Base-by-base conservation (phyloP, 2,113 vertebrate species). In the Donacobius atricapilla region DNA sequence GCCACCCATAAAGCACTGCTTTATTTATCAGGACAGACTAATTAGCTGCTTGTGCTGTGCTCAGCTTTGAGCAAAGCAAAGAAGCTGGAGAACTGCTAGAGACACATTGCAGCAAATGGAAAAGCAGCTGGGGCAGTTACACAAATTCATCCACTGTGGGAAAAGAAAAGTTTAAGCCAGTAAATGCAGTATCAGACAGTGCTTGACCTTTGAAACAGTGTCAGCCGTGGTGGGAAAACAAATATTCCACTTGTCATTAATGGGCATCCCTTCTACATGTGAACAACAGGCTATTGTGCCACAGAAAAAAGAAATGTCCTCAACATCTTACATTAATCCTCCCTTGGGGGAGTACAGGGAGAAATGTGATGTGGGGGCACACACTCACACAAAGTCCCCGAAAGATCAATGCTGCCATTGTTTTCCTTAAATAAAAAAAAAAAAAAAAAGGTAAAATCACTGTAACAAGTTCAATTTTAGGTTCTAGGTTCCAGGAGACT, bases 191-290 rank as follows among this genome's bases (percentile, higher is more conserved):
- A 96, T 93, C 60, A 60, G 95, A 97, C 97, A 94, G 94, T 95
- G 97, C 91, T 94, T 97, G 98, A 98, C 98, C 98, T 98, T 96
- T 94, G 77, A 90, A 96, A 95, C 96, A 91, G 94, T 96, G 97
- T 97, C 98, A 96, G 94, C 65, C 96, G 95, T 27, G 97, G 97
- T 98, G 98, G 98, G 98, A 98, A 98, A 98, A 98, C 97, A 98
- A 98, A 98, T 95, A 98, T 88, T 96, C 93, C 63, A 87, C 80
- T 98, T 93, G 95, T 95, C 93, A 91, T 96, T 96, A 97, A 94
- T 10, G 8, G 71, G 45, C 66, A 85, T 79, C 94, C 87, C 94
- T 97, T 95, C 89, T 96, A 53, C 96, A 77, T 79, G 42, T 3
- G 51, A 96, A 98, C 92, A 98, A 91, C 84, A 96, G 91, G 76